phyloP scores from a whole-genome alignment of 2,113 vertebrate species.

The Bos taurus region ARS-UCD2.0 NC_037357.1:123419001-123419500 shows the following conservation, averaged over 20 bases:
- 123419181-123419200: neutral
- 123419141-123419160: neutral
- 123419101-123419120: neutral
- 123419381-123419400: neutral
- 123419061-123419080: neutral
- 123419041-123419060: neutral
- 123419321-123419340: neutral
- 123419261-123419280: neutral
- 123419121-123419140: neutral
- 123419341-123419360: neutral
- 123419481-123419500: neutral
- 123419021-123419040: neutral
- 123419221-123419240: neutral
- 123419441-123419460: neutral
- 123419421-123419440: neutral
- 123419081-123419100: neutral
- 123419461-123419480: neutral
- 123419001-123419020: neutral
- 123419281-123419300: neutral
- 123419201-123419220: neutral
- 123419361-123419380: neutral
- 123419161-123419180: neutral
- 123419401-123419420: neutral
- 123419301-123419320: neutral
- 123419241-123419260: neutral